These are phyloP conservation scores for Piliocolobus tephrosceles DNA, from an alignment of 2,113 vertebrate species.

Conservation along the genomic window DNA sequence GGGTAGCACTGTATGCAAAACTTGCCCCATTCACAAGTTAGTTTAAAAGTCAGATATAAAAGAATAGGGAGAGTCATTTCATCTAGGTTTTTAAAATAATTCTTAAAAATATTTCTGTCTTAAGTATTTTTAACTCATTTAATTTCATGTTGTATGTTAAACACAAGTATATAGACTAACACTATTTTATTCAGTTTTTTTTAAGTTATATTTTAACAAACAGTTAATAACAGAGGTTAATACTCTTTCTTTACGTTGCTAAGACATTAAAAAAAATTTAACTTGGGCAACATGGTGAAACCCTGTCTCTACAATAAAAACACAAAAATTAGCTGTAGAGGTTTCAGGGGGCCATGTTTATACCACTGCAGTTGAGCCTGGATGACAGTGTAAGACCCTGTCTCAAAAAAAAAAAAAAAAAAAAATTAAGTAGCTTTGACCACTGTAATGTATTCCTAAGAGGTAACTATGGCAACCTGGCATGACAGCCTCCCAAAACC, in stretches of 20 bases:
- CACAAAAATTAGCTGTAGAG: no score
- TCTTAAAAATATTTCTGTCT: neutral
- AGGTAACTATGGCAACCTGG: neutral
- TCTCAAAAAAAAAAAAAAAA: no score
- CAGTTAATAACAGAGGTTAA: neutral
- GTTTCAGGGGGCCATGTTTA: no score
- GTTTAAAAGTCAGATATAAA: neutral
- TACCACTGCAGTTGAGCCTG: no score
- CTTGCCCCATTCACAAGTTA: neutral
- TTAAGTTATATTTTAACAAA: neutral
- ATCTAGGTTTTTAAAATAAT: neutral
- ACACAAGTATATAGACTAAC: neutral
- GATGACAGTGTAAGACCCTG: no score
- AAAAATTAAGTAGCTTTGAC: neutral
- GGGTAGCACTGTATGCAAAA: neutral
- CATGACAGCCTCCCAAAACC: neutral
- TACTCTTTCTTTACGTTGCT: neutral
- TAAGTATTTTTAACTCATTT: neutral
- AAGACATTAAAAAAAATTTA: neutral
- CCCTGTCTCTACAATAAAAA: no score
- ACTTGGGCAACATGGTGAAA: no score
- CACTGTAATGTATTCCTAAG: neutral
- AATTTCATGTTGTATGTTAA: neutral
- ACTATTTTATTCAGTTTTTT: neutral
- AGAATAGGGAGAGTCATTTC: neutral